Evolutionary conservation across 2,888 invertebrate species (phyloP).

Genomic region (Cryptus viduatorius): DNA sequence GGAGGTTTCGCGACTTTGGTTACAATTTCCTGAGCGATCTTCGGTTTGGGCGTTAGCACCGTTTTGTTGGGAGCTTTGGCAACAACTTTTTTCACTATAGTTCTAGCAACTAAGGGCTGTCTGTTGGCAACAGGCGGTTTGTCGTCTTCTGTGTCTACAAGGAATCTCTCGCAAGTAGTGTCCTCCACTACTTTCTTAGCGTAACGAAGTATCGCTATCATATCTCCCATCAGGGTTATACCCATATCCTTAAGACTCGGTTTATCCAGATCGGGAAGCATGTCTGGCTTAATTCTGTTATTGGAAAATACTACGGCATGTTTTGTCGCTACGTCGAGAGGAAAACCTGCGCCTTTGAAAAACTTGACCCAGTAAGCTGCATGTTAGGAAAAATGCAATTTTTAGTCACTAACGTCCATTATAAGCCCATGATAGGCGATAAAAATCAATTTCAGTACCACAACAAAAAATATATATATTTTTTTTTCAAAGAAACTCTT

Average conservation of each 20-base stretch:
- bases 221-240: slow-evolving; percentile 89
- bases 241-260: slow-evolving; percentile 96
- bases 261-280: slow-evolving; percentile 94
- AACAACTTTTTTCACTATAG: slow-evolving; percentile 73
- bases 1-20: slow-evolving; percentile 67
- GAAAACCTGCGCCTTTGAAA: slow-evolving; percentile 94
- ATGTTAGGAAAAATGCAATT: slow-evolving; percentile 65
- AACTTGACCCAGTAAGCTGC: slow-evolving; percentile 93
- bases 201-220: slow-evolving; percentile 89
- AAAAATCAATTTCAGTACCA: neutral
- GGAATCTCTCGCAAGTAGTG: slow-evolving; percentile 82
- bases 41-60: slow-evolving; percentile 68
- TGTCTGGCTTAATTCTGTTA: slow-evolving; percentile 94
- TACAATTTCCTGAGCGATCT: slow-evolving; percentile 63
- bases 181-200: slow-evolving; percentile 87
- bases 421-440: neutral
- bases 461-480: neutral
- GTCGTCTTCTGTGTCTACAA: slow-evolving; percentile 80
- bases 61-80: slow-evolving; percentile 74
- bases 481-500: slow-evolving; percentile 39
- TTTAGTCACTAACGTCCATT: slow-evolving; percentile 12
- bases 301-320: slow-evolving; percentile 95
- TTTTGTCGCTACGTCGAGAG: slow-evolving; percentile 91
- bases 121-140: slow-evolving; percentile 47
- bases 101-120: slow-evolving; percentile 42